A percentile compares a stretch with the other conserved stretches of the same genome.
Conservation (phyloP, 2,888 invertebrate species). For the Cyclophora punctaria region DNA sequence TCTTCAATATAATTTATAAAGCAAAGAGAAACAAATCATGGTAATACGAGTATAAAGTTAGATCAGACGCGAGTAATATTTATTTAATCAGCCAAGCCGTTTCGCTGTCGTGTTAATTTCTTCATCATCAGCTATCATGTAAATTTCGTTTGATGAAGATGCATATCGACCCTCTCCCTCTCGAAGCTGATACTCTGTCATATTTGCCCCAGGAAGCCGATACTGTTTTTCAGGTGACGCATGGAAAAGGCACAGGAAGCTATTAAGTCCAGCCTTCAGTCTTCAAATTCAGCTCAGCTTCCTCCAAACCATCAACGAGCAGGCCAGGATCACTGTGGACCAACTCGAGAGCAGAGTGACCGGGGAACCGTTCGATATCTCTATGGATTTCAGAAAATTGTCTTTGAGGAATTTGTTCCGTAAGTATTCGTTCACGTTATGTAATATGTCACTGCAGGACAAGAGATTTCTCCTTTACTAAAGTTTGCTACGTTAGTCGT, state of each 20-base stretch:
- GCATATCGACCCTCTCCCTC: too few species aligned
- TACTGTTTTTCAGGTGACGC: background rate
- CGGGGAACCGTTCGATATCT: slow-evolving; percentile 2
- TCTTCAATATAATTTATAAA: too few species aligned
- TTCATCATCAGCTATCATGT: too few species aligned
- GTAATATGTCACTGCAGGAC: too few species aligned
- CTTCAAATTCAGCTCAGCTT: slow-evolving; percentile 1
- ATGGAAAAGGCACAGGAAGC: slow-evolving; percentile 3
- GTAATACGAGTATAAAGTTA: background rate
- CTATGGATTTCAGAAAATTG: slow-evolving; percentile 1
- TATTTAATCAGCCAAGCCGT: too few species aligned
- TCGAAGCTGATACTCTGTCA: too few species aligned
- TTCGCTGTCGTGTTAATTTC: too few species aligned
- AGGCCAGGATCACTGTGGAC: background rate
- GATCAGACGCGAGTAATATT: too few species aligned
- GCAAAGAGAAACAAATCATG: background rate
- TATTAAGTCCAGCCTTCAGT: slow-evolving; percentile 2
- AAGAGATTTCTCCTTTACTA: too few species aligned
- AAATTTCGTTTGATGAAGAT: too few species aligned
- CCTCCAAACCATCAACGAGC: slow-evolving; percentile 1
- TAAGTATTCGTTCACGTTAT: slow-evolving; percentile 2
- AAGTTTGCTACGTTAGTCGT: too few species aligned
- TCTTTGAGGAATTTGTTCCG: slow-evolving; percentile 6
- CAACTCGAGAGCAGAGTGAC: slow-evolving; percentile 1
- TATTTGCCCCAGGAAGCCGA: too few species aligned